A percentile compares a stretch with the other conserved stretches of the same genome.
Conservation (phyloP, 2,113 vertebrate genomes). For the Smithornis capensis region DNA sequence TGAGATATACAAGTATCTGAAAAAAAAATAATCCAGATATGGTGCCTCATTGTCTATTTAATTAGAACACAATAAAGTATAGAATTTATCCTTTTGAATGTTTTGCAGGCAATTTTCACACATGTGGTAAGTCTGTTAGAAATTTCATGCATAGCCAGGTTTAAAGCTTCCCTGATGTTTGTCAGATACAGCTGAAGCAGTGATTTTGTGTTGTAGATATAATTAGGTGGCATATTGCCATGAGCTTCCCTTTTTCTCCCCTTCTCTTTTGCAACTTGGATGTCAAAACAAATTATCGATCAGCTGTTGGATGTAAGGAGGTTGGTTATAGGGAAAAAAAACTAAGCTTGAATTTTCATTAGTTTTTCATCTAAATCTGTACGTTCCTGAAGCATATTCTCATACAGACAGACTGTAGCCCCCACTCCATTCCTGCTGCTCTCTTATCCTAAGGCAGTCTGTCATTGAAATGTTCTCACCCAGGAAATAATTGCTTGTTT, state of each 20-base stretch:
- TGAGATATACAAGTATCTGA: background rate
- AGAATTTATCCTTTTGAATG: constrained; percentile 32
- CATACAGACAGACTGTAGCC: background rate
- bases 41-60: constrained; percentile 47
- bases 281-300: constrained; percentile 56
- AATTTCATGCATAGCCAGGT: constrained; percentile 54
- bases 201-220: constrained; percentile 47
- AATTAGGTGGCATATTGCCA: constrained; percentile 58
- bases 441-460: background rate
- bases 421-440: background rate
- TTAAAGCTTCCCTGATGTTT: constrained; percentile 55
- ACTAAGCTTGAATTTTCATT: background rate
- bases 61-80: constrained; percentile 55
- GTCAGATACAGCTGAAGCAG: constrained; percentile 8
- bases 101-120: constrained; percentile 58
- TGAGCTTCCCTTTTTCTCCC: background rate
- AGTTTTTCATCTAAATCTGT: background rate
- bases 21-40: background rate
- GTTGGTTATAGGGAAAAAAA: background rate
- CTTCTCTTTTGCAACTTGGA: background rate
- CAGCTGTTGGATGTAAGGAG: background rate
- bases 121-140: constrained; percentile 49
- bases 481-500: constrained; percentile 9
- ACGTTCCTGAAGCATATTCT: background rate
- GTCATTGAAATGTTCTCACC: background rate